Base-by-base conservation (phyloP, 2,113 vertebrate species). In the Lophotis ruficrista region DNA sequence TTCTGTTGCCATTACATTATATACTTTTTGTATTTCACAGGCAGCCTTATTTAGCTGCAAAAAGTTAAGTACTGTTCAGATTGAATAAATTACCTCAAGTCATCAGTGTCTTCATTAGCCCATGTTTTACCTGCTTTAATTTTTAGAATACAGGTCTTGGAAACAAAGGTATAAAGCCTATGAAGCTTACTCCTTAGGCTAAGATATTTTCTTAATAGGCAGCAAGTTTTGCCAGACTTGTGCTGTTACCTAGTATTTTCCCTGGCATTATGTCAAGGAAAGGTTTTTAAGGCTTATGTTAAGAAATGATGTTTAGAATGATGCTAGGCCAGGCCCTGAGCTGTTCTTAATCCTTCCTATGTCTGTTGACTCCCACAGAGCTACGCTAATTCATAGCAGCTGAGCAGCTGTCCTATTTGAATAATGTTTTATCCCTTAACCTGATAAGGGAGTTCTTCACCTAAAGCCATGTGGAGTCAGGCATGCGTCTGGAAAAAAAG, bases 331-430 rank as follows among this genome's bases (percentile, higher is more conserved):
- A 90, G 88, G 80, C 72, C 86, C 1, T 81, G 90, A 92, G 92
- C 83, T 71, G 43, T 2, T 94, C 89, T 94, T 94, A 94, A 95
- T 96, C 95, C 83, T 87, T 86, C 60, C 9, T 89, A 64, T 51
- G 69, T 71, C 94, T 94, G 73, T 76, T 4, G 11, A 33, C 43
- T 95, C 90, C 87, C 16, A 27, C 73, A 70, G 92, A 95, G 85
- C 76, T 90, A 33, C n/a, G 80, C 69, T 96, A 92, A 95, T 89
- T 87, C 90, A 81, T 24, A 68, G 56, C 88, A 94, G 95, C 76
- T 90, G 64, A 84, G 88, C 94, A 89, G 86, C 92, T 92, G 76
- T 90, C 88, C 95, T 71, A 9, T 33, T 53, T 11, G 0, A 94
- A 75, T 58, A 33, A n/a, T 41, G 43, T 30, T 92, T 95, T 68